A percentile compares a stretch with the other conserved stretches of the same genome.
These are phyloP conservation scores for Palaemon carinicauda DNA, from an alignment of 1,140 invertebrate species.

Conservation along the genomic window DNA sequence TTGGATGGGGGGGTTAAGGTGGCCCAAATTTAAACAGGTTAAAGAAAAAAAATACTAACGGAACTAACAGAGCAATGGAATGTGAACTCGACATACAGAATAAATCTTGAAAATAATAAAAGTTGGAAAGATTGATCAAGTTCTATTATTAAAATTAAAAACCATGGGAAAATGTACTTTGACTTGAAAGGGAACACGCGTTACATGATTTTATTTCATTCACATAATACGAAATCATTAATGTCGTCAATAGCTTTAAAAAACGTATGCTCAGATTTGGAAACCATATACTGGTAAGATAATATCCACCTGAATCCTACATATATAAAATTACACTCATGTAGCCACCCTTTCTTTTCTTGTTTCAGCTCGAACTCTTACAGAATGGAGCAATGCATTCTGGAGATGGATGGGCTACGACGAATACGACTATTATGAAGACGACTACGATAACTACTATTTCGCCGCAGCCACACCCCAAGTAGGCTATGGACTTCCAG, in stretches of 20 bases:
- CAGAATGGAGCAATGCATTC: constrained; percentile 23
- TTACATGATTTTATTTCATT: too few relatives aligned
- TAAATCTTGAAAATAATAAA: too few relatives aligned
- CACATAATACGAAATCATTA: not conserved
- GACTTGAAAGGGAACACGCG: not conserved
- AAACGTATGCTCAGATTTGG: too few relatives aligned
- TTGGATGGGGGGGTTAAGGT: too few relatives aligned
- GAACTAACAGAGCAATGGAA: too few relatives aligned
- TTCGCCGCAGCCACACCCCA: not conserved
- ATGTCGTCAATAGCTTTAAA: too few relatives aligned
- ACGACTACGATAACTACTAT: constrained; percentile 36
- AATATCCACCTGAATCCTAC: too few relatives aligned
- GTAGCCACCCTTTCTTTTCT: not conserved
- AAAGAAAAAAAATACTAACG: too few relatives aligned
- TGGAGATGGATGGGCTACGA: constrained; percentile 48
- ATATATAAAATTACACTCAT: not conserved
- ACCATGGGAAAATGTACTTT: not conserved
- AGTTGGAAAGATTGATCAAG: not conserved
- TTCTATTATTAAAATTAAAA: not conserved
- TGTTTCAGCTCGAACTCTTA: constrained; percentile 36
- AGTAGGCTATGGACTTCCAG: constrained; percentile 28
- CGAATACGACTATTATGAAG: constrained; percentile 24
- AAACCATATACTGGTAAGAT: not conserved
- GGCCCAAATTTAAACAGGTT: too few relatives aligned
- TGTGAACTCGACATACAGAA: too few relatives aligned